A percentile compares a stretch with the other conserved stretches of the same genome.
These are phyloP conservation scores for Nannoperca obscura DNA, from an alignment of 2,797 vertebrate species.

Conservation along the genomic window DNA sequence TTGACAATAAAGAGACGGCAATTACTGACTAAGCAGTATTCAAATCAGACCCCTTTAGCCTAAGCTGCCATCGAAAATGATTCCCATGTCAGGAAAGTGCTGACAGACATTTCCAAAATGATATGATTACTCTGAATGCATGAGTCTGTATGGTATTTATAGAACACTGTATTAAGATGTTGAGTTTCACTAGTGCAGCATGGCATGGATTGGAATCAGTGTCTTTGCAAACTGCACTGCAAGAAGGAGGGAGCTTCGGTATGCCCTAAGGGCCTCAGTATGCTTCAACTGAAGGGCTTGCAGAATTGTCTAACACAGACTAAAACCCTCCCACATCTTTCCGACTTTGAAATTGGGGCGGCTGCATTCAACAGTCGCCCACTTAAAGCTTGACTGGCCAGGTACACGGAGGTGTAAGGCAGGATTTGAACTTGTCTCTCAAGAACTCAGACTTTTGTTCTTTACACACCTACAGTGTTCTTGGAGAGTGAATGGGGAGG, in stretches of 20 bases:
- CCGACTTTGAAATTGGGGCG: neutral
- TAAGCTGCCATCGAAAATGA: constrained; percentile 54
- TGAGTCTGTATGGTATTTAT: constrained; percentile 22
- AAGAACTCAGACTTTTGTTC: neutral
- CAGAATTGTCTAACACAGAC: neutral
- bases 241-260: constrained; percentile 3
- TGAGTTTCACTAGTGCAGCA: constrained; percentile 17
- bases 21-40: constrained; percentile 81
- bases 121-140: constrained; percentile 42
- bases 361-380: neutral
- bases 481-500: neutral
- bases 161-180: neutral
- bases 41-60: constrained; percentile 69
- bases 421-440: neutral
- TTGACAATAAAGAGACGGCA: constrained; percentile 71
- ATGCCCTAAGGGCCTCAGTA: neutral
- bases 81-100: constrained; percentile 65
- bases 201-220: constrained; percentile 11
- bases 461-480: neutral
- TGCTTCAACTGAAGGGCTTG: constrained; percentile 4
- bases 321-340: constrained; percentile 1
- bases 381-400: neutral
- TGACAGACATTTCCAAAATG: constrained; percentile 53
- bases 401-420: neutral
- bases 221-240: neutral